Conservation (phyloP, 2,888 invertebrate genomes). For the Halocaridina rubra region DNA sequence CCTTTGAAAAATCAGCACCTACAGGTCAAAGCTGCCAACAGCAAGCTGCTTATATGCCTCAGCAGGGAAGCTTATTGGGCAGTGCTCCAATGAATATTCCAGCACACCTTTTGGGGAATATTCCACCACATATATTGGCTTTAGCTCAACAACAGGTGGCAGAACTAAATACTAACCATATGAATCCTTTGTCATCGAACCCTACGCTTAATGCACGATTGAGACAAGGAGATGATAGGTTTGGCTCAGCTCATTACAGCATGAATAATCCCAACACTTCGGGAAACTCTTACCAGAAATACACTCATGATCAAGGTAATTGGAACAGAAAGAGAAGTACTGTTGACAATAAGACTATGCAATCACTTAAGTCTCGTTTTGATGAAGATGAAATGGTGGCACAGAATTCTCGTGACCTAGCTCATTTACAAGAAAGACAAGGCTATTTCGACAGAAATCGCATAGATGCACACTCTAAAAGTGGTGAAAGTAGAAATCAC, state of each 20-base stretch:
- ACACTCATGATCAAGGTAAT: not conserved
- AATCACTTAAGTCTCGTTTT: conserved; percentile 2
- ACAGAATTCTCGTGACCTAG: not conserved
- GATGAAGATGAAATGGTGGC: not conserved
- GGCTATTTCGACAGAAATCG: conserved; percentile 36
- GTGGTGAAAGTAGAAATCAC: not conserved
- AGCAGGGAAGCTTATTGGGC: not conserved
- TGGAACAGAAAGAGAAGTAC: conserved; percentile 1
- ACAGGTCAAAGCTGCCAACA: not conserved
- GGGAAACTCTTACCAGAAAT: not conserved
- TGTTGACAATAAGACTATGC: conserved; percentile 21
- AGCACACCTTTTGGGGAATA: not conserved
- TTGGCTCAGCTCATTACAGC: conserved; percentile 14
- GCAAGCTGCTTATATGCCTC: not conserved
- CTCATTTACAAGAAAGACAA: not conserved
- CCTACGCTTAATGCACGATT: conserved; percentile 17
- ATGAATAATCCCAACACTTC: not conserved
- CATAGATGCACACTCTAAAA: not conserved
- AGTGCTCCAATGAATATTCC: not conserved
- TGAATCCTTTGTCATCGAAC: not conserved
- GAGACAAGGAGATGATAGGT: conserved; percentile 12
- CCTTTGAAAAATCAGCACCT: not conserved
- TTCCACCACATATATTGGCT: conserved; percentile 12
- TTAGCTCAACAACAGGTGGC: conserved; percentile 39
- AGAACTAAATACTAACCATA: conserved; percentile 9